phyloP scores from a whole-genome alignment of 2,888 invertebrate species.

The Agrenia bidenticulata region DNA sequence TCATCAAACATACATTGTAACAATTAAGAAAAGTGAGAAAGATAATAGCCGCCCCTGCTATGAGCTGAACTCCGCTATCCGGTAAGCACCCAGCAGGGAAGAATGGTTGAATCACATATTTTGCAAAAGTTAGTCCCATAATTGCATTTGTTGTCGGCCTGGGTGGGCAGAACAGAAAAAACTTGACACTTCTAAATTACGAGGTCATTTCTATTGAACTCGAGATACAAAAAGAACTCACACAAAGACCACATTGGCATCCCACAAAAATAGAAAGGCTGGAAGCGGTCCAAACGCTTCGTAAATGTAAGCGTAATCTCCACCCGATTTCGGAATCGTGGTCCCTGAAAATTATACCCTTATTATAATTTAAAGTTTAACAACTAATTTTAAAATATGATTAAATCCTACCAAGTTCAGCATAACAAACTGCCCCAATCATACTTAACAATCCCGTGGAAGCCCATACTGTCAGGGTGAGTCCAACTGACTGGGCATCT shows the following conservation, averaged over 20 bases:
- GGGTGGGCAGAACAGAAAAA: not conserved
- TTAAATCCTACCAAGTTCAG: slow-evolving; percentile 72
- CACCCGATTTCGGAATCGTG: slow-evolving; percentile 75
- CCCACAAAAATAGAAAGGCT: slow-evolving; percentile 75
- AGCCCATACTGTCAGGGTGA: slow-evolving; percentile 84
- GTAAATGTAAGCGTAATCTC: slow-evolving; percentile 77
- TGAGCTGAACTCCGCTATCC: slow-evolving; percentile 67
- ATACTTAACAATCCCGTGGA: slow-evolving; percentile 85
- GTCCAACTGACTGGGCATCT: slow-evolving; percentile 86
- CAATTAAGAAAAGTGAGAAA: slow-evolving; percentile 86
- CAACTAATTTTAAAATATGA: too few species aligned
- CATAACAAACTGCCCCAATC: slow-evolving; percentile 94
- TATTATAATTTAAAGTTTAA: not conserved
- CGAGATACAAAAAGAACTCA: slow-evolving; percentile 30
- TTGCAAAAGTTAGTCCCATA: slow-evolving; percentile 90
- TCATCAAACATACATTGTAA: slow-evolving; percentile 63
- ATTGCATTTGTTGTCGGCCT: slow-evolving; percentile 92
- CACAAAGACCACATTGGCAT: slow-evolving; percentile 73
- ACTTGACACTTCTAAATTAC: not conserved
- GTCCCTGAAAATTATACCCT: slow-evolving; percentile 59
- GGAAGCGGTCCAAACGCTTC: slow-evolving; percentile 76
- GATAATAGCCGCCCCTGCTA: slow-evolving; percentile 78
- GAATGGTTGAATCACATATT: slow-evolving; percentile 85
- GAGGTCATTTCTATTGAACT: not conserved
- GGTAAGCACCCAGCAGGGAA: slow-evolving; percentile 71